Percentiles rank a stretch among this genome's conserved stretches.
These are phyloP conservation scores for Pelecanoides urinatrix DNA, from an alignment of 2,113 vertebrate species.

Conservation along the genomic window DNA sequence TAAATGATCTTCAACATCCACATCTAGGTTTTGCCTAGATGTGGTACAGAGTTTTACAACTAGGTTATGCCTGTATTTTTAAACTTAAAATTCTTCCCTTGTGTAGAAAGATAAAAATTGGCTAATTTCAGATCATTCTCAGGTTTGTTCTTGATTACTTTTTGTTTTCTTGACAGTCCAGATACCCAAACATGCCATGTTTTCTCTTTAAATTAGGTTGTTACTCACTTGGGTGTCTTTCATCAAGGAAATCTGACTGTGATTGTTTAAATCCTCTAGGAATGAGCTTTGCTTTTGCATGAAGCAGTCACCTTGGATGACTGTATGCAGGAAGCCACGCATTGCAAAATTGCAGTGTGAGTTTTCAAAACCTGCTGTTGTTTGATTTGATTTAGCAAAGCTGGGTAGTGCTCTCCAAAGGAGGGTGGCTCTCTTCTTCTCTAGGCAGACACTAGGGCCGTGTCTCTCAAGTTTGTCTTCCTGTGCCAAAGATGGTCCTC, in stretches of 20 bases:
- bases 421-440: background rate
- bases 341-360: background rate
- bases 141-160: background rate
- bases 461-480: background rate
- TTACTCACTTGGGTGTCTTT: background rate
- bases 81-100: background rate
- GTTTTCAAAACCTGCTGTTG: background rate
- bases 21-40: background rate
- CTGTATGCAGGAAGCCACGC: slow-evolving; percentile 8
- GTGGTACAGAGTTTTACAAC: background rate
- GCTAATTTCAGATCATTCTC: background rate
- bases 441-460: background rate
- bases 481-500: background rate
- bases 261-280: slow-evolving; percentile 33
- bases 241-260: background rate
- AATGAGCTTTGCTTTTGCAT: slow-evolving; percentile 17
- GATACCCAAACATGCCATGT: background rate
- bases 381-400: background rate
- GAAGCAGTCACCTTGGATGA: slow-evolving; percentile 29
- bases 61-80: background rate
- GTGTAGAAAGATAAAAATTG: background rate
- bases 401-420: background rate
- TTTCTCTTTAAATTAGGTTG: background rate
- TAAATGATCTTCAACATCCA: background rate
- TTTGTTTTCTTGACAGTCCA: background rate